These are phyloP conservation scores for Pangasius djambal DNA, from an alignment of 2,797 vertebrate species.

Conservation along the genomic window DNA sequence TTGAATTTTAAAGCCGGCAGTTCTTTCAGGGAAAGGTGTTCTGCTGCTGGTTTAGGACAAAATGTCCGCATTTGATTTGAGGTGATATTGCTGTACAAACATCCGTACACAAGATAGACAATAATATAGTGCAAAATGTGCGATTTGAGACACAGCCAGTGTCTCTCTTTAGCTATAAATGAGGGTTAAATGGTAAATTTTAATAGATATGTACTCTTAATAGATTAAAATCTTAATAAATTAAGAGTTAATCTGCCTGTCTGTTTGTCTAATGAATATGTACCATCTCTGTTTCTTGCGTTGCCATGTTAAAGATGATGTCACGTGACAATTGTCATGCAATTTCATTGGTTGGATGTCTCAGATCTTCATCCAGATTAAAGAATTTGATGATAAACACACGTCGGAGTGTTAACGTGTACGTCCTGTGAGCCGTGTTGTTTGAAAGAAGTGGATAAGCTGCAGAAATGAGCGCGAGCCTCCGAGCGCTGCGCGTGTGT, in stretches of 20 bases:
- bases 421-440: slow-evolving; percentile 24
- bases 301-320: background rate
- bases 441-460: slow-evolving; percentile 32
- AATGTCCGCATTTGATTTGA: background rate
- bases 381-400: background rate
- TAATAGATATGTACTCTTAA: too few species aligned
- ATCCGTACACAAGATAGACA: background rate
- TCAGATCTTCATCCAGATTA: too few species aligned
- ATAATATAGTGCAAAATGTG: background rate
- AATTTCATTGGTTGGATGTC: background rate
- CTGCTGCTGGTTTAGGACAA: background rate
- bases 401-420: too few species aligned
- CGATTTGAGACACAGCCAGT: background rate
- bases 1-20: background rate
- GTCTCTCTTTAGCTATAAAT: too few species aligned
- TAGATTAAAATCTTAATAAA: too few species aligned
- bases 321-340: background rate
- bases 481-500: slow-evolving; percentile 70
- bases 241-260: background rate
- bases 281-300: background rate
- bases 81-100: background rate
- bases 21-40: background rate
- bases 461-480: slow-evolving; percentile 58
- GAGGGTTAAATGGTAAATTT: background rate
- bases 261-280: background rate